These are phyloP conservation scores for Paraescarpia echinospica DNA, from an alignment of 1,140 invertebrate genomes.

Conservation along the genomic window DNA sequence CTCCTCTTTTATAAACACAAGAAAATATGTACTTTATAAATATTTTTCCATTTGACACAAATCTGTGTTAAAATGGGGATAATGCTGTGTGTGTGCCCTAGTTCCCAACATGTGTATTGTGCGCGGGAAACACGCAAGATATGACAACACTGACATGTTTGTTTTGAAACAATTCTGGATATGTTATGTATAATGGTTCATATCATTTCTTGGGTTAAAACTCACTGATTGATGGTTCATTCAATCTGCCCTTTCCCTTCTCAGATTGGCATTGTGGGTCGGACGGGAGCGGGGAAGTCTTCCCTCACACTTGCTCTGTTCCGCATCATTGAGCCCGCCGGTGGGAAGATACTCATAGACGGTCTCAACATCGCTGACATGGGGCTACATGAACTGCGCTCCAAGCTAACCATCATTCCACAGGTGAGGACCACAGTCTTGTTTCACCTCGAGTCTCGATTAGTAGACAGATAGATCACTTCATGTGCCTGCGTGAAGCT, in stretches of 20 bases:
- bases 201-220: background rate
- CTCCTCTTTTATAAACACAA: too few species aligned
- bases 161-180: too few species aligned
- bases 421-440: conserved; percentile 38
- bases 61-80: too few species aligned
- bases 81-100: too few species aligned
- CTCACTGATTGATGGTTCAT: background rate
- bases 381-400: conserved; percentile 51
- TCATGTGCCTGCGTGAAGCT: too few species aligned
- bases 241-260: background rate
- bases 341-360: conserved; percentile 52
- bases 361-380: conserved; percentile 47
- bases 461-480: too few species aligned
- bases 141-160: too few species aligned
- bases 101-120: too few species aligned
- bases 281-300: conserved; percentile 60
- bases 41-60: too few species aligned
- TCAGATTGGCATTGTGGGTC: conserved; percentile 47
- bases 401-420: conserved; percentile 55
- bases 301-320: conserved; percentile 63
- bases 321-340: conserved; percentile 60
- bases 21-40: too few species aligned
- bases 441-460: too few species aligned
- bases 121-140: too few species aligned
- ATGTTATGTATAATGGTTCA: background rate